Base-by-base conservation (phyloP, 2,797 vertebrate species). In the Somateria mollissima region DNA sequence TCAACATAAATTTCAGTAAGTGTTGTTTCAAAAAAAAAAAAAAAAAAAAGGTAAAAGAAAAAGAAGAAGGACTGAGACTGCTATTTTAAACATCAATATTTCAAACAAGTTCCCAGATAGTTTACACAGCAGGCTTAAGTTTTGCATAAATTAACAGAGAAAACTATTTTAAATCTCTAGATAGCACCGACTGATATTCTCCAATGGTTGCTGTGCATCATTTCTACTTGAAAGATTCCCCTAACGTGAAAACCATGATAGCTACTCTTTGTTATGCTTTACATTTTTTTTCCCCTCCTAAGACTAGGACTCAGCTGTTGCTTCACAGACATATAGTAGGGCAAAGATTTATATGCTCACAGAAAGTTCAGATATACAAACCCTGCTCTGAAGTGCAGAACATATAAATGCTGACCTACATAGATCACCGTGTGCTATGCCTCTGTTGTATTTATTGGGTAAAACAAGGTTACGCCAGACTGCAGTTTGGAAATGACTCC, bases 1-100 rank as follows among this genome's bases (percentile, higher is more conserved):
- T 92, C 91, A 90, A 53, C 92, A 87, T 88, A 86, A 84, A 94
- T 89, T 92, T 79, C 69, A 70, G 43, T 24, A 77, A 86, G 22
- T 27, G 32, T 62, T 74, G 14, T 61, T 76, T 13, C 28, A 62
- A 89, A 87, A 58, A 54, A 72, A 58, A 17, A 19, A 5, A 7
- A 34, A 43, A 73, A 20, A 91, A 56, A 80, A 41, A 32, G 15
- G 32, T 54, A 70, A 28, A 56, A 30, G 14, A 54, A 37, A 5
- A 49, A 30, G 14, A 54, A 37, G 4, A 49, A 78, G 8, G 58
- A 58, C 49, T 2, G 11, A 65, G 58, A 47, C 5, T 54, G 16
- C 17, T 28, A 69, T 89, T 94, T 93, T 37, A 54, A 65, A 62
- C 62, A 66, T 56, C 41, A 60, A 25, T 95, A 87, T 93, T 96